These are phyloP conservation scores for Lophius americanus DNA, from an alignment of 2,797 vertebrate species.

Conservation along the genomic window DNA sequence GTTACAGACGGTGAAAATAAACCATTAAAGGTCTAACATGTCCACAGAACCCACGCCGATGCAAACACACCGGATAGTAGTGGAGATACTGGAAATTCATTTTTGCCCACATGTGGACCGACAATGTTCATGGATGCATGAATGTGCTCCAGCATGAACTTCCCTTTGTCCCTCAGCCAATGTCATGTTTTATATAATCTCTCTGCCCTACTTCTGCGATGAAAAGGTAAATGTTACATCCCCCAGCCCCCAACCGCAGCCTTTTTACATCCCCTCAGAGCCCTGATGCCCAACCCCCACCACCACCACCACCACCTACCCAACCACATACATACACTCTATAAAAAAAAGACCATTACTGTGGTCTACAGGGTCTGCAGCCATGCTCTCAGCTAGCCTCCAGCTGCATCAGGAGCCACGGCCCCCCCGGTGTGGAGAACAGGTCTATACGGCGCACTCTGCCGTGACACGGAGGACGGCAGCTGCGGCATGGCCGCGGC, in stretches of 20 bases:
- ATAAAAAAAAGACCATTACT: slow-evolving; percentile 17
- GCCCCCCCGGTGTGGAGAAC: slow-evolving; percentile 11
- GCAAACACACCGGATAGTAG: no score
- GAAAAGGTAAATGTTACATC: neutral
- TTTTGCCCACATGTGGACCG: no score
- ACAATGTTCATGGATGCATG: neutral
- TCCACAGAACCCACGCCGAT: no score
- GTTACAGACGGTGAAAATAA: no score
- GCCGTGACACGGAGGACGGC: slow-evolving; percentile 32
- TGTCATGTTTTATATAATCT: slow-evolving; percentile 1
- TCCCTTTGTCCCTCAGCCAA: neutral
- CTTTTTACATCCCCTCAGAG: slow-evolving; percentile 1
- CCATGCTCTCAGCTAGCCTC: slow-evolving; percentile 15
- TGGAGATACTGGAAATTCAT: no score
- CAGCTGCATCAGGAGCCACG: slow-evolving; percentile 1
- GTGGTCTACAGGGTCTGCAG: slow-evolving; percentile 3
- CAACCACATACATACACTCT: slow-evolving; percentile 25
- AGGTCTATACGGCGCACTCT: neutral
- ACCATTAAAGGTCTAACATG: no score
- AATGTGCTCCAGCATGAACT: neutral
- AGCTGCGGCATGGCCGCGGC: slow-evolving; percentile 25
- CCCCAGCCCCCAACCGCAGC: slow-evolving; percentile 2
- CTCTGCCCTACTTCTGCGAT: slow-evolving; percentile 4
- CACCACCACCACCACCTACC: slow-evolving; percentile 6
- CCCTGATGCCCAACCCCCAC: slow-evolving; percentile 5